phyloP scores from a whole-genome alignment of 2,113 vertebrate genomes.

The Struthio camelus region DNA sequence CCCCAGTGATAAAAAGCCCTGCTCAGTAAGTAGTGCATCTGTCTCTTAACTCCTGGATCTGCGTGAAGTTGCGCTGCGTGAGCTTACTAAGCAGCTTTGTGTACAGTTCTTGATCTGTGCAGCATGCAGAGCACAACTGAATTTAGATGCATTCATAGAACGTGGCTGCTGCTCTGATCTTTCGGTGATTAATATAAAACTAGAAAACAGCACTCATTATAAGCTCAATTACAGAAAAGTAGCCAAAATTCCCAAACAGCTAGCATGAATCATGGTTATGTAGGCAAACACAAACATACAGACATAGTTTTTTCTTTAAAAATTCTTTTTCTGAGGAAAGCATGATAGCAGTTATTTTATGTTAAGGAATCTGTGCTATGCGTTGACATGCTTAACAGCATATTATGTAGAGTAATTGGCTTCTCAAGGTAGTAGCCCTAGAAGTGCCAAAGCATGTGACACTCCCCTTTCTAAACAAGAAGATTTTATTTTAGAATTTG shows the following conservation, averaged over 20 bases:
- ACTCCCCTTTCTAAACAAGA: neutral
- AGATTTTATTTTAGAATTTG: neutral
- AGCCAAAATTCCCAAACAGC: neutral
- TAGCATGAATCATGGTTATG: neutral
- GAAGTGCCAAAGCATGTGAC: accelerated
- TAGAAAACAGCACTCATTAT: neutral
- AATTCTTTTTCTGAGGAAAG: neutral
- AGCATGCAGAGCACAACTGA: neutral
- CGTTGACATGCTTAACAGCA: neutral
- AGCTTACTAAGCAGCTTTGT: accelerated
- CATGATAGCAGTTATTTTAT: neutral
- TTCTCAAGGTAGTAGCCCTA: neutral
- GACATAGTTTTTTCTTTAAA: neutral
- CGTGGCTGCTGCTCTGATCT: neutral
- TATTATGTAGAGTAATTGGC: accelerated
- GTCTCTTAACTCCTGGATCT: neutral
- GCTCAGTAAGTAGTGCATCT: neutral
- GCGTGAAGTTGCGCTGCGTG: neutral
- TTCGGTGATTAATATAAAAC: neutral
- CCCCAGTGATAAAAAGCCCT: neutral
- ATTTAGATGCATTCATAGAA: neutral
- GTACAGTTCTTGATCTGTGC: neutral
- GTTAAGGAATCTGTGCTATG: neutral
- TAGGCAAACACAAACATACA: accelerated
- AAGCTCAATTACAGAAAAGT: neutral